These are phyloP conservation scores for Cataglyphis altisquamis DNA, from an alignment of 2,888 invertebrate species.

Conservation along the genomic window DNA sequence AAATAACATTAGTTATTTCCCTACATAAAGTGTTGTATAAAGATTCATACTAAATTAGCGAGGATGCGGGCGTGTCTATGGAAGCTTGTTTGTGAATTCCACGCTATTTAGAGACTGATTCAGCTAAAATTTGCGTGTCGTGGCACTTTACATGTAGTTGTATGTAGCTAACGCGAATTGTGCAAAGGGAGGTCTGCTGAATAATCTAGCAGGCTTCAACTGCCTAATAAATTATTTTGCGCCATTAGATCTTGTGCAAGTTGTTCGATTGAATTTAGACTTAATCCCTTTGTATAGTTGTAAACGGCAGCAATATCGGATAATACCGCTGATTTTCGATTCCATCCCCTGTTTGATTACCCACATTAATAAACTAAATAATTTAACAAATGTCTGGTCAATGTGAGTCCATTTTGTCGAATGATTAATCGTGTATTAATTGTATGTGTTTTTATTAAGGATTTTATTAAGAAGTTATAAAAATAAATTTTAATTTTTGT, in stretches of 20 bases:
- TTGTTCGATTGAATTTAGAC: constrained; percentile 82
- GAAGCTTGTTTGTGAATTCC: neutral
- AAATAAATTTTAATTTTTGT: neutral
- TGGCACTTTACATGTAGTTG: neutral
- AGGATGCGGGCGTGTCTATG: neutral
- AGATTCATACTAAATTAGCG: neutral
- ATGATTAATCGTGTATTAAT: neutral
- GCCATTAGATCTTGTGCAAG: constrained; percentile 76
- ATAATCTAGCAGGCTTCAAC: constrained; percentile 71
- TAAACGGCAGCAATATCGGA: neutral
- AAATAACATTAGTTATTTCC: neutral
- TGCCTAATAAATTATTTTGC: constrained; percentile 75
- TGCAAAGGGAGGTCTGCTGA: constrained; percentile 59
- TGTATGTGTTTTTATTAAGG: neutral
- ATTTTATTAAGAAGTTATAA: neutral
- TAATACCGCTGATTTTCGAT: constrained; percentile 14
- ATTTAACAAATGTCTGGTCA: neutral
- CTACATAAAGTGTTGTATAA: neutral
- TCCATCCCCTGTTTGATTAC: neutral
- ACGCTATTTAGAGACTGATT: constrained; percentile 33
- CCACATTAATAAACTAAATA: neutral
- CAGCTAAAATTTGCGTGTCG: constrained; percentile 36
- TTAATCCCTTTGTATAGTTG: constrained; percentile 57
- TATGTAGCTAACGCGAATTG: neutral
- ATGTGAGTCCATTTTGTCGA: neutral